phyloP scores from a whole-genome alignment of 2,113 vertebrate genomes.

The Rhinolophus ferrumequinum region DNA sequence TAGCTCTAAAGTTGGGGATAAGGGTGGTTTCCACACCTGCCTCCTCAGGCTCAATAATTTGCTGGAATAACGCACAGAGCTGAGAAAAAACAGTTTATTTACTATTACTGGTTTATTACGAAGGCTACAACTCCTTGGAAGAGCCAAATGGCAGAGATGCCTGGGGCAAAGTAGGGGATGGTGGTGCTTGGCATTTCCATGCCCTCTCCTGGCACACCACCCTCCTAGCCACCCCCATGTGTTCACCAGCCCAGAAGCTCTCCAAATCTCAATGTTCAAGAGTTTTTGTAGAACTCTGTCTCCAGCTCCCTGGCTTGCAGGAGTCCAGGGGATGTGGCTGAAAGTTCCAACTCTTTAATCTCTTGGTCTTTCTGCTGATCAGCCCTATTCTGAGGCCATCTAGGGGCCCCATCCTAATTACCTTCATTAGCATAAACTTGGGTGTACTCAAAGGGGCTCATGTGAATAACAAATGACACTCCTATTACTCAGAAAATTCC shows the following conservation, averaged over 20 bases:
- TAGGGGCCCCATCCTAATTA: neutral
- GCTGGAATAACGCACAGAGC: neutral
- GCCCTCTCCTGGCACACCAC: neutral
- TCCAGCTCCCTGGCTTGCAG: neutral
- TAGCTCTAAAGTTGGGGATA: no score
- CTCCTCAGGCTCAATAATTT: neutral
- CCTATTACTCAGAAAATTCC: neutral
- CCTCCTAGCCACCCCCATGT: no score
- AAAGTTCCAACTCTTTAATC: neutral
- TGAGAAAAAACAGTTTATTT: no score
- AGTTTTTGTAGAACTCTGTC: neutral
- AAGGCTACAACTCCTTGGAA: no score
- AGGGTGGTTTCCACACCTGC: neutral
- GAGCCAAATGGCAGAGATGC: no score
- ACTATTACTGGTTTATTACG: no score
- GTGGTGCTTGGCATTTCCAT: accelerated
- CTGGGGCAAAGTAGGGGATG: neutral
- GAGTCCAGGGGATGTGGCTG: neutral
- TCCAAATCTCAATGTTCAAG: neutral
- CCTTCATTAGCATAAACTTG: neutral
- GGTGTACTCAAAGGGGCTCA: neutral
- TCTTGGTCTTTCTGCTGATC: neutral
- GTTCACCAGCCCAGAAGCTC: neutral
- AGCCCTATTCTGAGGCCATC: no score
- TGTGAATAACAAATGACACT: neutral